Conservation (phyloP, 2,888 invertebrate species). For the Cactoblastis cactorum region DNA sequence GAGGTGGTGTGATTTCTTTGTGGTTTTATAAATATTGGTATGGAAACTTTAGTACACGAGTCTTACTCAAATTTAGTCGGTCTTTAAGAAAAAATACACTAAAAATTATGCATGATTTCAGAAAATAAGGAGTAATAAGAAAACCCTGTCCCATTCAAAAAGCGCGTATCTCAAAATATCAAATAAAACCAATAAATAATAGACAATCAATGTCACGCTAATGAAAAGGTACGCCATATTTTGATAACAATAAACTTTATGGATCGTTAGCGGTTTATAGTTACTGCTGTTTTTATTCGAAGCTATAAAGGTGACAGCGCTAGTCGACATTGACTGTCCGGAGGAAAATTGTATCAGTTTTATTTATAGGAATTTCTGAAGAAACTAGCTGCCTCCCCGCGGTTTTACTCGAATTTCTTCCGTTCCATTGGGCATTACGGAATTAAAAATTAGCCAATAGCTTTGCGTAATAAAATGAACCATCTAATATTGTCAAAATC, state of each 20-base stretch:
- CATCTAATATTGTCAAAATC: no score
- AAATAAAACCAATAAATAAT: constrained; percentile 18
- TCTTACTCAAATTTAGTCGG: no score
- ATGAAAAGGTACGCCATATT: constrained; percentile 31
- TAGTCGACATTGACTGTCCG: constrained; percentile 2
- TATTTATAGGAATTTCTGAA: background rate
- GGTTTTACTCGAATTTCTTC: no score
- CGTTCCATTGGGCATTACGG: background rate
- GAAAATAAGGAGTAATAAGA: no score
- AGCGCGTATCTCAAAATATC: background rate
- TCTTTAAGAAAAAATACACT: no score
- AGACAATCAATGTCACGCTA: constrained; percentile 32
- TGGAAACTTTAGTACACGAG: no score
- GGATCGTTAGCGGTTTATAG: constrained; percentile 27
- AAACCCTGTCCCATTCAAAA: background rate
- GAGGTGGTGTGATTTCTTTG: no score
- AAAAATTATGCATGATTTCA: no score
- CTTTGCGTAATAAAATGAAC: no score
- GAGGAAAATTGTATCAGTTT: background rate
- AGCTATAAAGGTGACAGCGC: constrained; percentile 22
- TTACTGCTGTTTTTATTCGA: constrained; percentile 29
- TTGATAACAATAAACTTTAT: constrained; percentile 33
- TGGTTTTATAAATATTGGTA: no score
- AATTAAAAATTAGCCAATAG: no score
- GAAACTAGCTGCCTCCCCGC: no score